Conservation (phyloP, 2,888 invertebrate genomes). For the Drosophila nr. perissopoda region DNA sequence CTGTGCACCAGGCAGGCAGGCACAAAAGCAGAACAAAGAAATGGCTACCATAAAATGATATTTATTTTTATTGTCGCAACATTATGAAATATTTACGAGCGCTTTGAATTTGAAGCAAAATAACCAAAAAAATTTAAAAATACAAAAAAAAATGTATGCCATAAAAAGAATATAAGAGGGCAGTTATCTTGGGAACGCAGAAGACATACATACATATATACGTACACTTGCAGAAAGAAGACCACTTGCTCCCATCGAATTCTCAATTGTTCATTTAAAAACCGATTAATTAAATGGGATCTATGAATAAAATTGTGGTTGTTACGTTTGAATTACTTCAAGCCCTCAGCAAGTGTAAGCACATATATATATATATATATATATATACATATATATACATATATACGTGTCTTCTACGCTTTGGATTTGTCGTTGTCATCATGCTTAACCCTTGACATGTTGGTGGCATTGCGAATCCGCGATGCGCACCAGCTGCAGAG, state of each 20-base stretch:
- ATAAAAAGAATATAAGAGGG: background rate
- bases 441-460: slow-evolving; percentile 18
- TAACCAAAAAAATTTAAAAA: background rate
- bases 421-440: background rate
- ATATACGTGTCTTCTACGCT: background rate
- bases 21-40: slow-evolving; percentile 49
- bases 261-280: background rate
- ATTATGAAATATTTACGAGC: slow-evolving; percentile 77
- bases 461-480: slow-evolving; percentile 23
- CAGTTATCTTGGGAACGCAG: background rate
- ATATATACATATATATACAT: too few relatives aligned
- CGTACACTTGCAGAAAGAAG: background rate
- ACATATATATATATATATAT: too few relatives aligned
- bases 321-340: too few relatives aligned
- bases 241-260: slow-evolving; percentile 1
- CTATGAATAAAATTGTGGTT: background rate
- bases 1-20: slow-evolving; percentile 7
- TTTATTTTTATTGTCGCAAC: slow-evolving; percentile 76
- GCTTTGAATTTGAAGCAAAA: slow-evolving; percentile 43
- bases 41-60: slow-evolving; percentile 75
- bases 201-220: background rate
- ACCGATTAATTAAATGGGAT: background rate
- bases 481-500: slow-evolving; percentile 35
- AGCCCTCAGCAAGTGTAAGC: too few relatives aligned
- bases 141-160: background rate